Conservation (phyloP, 2,113 vertebrate genomes). For the Ariopsis seemanni region DNA sequence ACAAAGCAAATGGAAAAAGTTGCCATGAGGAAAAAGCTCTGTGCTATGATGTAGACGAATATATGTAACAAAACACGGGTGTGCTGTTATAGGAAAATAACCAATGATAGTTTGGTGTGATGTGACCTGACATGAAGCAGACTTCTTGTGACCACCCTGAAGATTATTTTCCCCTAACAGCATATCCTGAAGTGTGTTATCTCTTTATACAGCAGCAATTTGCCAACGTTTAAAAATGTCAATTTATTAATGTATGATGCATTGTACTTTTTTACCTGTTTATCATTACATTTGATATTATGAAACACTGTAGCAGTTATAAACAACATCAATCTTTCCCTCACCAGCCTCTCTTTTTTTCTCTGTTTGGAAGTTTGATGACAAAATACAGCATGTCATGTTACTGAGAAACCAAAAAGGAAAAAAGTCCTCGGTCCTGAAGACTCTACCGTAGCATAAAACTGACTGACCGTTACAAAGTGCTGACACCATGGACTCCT, state of each 20-base stretch:
- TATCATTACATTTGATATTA: neutral
- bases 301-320: neutral
- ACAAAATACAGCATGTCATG: neutral
- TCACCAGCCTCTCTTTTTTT: neutral
- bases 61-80: neutral
- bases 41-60: neutral
- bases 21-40: slow-evolving; percentile 21
- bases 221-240: neutral
- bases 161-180: neutral
- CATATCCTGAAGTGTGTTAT: neutral
- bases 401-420: neutral
- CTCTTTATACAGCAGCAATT: neutral
- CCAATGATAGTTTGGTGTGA: neutral
- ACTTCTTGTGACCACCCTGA: neutral
- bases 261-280: neutral
- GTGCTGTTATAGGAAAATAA: neutral
- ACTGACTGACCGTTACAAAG: neutral
- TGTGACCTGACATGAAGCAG: neutral
- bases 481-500: neutral
- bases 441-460: neutral
- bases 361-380: neutral
- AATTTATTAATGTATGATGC: neutral
- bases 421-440: neutral
- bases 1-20: slow-evolving; percentile 48
- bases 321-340: neutral